Evolutionary conservation across 1,140 invertebrate species (phyloP).

Genomic region (Pseudomyrmex sp.): DNA sequence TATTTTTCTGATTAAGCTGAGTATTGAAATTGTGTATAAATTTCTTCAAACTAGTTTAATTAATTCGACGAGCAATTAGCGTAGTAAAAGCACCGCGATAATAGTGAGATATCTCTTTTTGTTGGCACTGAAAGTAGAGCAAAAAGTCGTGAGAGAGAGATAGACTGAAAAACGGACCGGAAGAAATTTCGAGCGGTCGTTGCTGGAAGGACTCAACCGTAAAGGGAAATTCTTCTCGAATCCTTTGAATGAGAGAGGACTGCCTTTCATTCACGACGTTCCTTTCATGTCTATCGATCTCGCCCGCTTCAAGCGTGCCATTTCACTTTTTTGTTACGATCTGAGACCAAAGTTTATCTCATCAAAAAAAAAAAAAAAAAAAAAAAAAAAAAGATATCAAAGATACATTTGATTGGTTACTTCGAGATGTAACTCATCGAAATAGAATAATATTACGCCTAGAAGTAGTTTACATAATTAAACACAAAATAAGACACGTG

Average conservation of each 20-base stretch:
- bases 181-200: constrained; percentile 68
- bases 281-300: constrained; percentile 66
- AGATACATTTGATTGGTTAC: constrained; percentile 8
- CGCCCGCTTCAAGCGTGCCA: constrained; percentile 5
- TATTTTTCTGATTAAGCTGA: constrained; percentile 13
- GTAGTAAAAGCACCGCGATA: constrained; percentile 27
- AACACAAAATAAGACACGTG: not conserved
- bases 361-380: constrained; percentile 57
- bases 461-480: too few species aligned
- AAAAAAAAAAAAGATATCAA: constrained; percentile 54
- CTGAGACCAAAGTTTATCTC: constrained; percentile 64
- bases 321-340: constrained; percentile 24
- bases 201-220: constrained; percentile 24
- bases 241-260: constrained; percentile 54
- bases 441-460: not conserved
- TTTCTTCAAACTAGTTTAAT: constrained; percentile 34
- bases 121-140: constrained; percentile 16
- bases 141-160: not conserved
- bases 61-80: constrained; percentile 46
- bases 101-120: constrained; percentile 40
- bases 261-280: constrained; percentile 64
- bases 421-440: not conserved
- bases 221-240: constrained; percentile 58
- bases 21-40: constrained; percentile 2
- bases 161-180: constrained; percentile 57